Conservation (phyloP, 2,797 vertebrate genomes). For the Etheostoma perlongum region DNA sequence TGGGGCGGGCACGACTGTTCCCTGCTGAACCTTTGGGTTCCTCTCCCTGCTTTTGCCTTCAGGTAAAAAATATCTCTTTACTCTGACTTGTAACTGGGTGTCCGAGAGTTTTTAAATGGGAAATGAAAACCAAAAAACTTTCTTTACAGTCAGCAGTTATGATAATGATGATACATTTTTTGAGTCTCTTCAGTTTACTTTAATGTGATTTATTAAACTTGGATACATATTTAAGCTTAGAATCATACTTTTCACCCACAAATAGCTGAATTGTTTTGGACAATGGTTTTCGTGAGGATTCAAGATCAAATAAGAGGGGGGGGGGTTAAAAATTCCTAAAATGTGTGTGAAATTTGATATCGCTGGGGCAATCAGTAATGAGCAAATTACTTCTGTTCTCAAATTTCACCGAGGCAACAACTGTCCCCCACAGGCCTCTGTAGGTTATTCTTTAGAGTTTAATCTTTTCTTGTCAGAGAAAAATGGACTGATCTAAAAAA, state of each 20-base stretch:
- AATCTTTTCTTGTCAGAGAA: neutral
- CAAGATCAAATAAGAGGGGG: neutral
- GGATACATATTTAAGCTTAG: neutral
- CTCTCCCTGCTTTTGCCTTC: constrained; percentile 81
- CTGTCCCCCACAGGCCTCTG: neutral
- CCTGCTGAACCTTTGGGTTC: constrained; percentile 80
- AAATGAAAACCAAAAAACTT: constrained; percentile 15
- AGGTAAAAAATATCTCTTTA: constrained; percentile 80
- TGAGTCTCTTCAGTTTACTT: neutral
- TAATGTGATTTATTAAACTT: constrained; percentile 3
- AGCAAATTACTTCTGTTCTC: neutral
- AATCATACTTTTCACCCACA: neutral
- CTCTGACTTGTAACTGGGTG: constrained; percentile 2
- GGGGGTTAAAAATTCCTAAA: neutral
- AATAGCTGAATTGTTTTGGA: constrained; percentile 2
- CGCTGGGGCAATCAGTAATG: neutral
- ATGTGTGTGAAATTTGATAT: constrained; percentile 2
- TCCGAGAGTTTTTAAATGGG: constrained; percentile 21
- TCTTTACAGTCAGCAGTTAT: neutral
- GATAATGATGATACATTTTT: neutral
- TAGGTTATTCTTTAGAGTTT: neutral
- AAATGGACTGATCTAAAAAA: neutral
- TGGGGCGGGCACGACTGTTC: constrained; percentile 73
- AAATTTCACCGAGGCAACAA: neutral
- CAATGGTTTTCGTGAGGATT: neutral